A percentile compares a stretch with the other conserved stretches of the same genome.
phyloP scores from a whole-genome alignment of 2,888 invertebrate genomes.

The Leucophora obtusa region DNA sequence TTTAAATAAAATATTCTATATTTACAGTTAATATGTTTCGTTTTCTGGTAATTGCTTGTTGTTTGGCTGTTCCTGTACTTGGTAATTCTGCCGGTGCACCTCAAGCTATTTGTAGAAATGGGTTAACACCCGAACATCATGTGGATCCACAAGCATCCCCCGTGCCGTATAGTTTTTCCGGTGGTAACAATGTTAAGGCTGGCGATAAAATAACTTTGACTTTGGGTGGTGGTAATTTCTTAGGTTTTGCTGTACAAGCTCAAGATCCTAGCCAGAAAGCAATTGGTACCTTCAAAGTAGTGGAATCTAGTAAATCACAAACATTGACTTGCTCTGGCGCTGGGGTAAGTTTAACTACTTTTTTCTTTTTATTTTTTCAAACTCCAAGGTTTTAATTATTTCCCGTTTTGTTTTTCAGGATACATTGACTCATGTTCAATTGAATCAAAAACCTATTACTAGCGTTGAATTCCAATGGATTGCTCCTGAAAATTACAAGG shows the following conservation, averaged over 20 bases:
- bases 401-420: conserved; percentile 79
- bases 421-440: conserved; percentile 85
- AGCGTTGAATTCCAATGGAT: conserved; percentile 83
- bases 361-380: neutral
- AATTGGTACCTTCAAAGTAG: conserved; percentile 82
- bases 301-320: conserved; percentile 79
- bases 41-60: conserved; percentile 69
- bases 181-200: conserved; percentile 77
- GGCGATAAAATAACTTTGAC: conserved; percentile 79
- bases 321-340: conserved; percentile 71
- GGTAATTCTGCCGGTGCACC: conserved; percentile 84
- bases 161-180: conserved; percentile 81
- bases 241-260: conserved; percentile 84
- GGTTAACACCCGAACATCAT: conserved; percentile 85
- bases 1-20: neutral
- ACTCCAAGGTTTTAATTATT: neutral
- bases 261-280: conserved; percentile 81
- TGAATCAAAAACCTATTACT: conserved; percentile 79
- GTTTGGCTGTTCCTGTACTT: conserved; percentile 71
- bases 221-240: conserved; percentile 80
- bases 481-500: conserved; percentile 82
- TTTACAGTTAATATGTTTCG: conserved; percentile 70
- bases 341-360: conserved; percentile 67
- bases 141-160: conserved; percentile 80
- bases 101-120: conserved; percentile 81